phyloP scores from a whole-genome alignment of 2,888 invertebrate genomes.

The Hirtodrosophila confusa region DNA sequence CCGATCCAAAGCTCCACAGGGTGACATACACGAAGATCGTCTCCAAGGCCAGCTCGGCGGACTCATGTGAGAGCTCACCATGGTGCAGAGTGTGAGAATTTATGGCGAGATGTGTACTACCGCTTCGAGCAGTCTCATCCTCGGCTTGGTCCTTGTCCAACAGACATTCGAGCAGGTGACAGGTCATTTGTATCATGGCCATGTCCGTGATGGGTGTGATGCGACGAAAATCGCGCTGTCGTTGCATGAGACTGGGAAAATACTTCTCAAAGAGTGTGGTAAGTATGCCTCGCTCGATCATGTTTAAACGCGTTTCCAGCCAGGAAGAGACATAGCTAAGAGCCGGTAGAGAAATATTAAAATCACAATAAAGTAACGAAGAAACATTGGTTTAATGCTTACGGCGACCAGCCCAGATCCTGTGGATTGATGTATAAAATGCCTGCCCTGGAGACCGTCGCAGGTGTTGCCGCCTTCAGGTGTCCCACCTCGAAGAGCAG shows the following conservation, averaged over 20 bases:
- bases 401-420: slow-evolving; percentile 98
- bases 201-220: slow-evolving; percentile 96
- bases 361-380: background rate
- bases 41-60: slow-evolving; percentile 87
- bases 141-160: slow-evolving; percentile 82
- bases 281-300: slow-evolving; percentile 91
- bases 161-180: slow-evolving; percentile 93
- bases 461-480: slow-evolving; percentile 96
- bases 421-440: slow-evolving; percentile 97
- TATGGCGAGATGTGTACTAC: slow-evolving; percentile 6
- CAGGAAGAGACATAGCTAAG: slow-evolving; percentile 93
- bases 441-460: slow-evolving; percentile 97
- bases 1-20: slow-evolving; percentile 97
- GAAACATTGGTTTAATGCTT: slow-evolving; percentile 79
- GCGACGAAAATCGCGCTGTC: slow-evolving; percentile 91
- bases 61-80: slow-evolving; percentile 88
- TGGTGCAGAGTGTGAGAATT: slow-evolving; percentile 86
- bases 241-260: slow-evolving; percentile 93
- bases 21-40: slow-evolving; percentile 95
- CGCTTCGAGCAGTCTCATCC: slow-evolving; percentile 8
- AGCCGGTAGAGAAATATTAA: background rate
- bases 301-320: slow-evolving; percentile 91
- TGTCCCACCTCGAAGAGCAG: slow-evolving; percentile 96
- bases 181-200: slow-evolving; percentile 95
- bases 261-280: slow-evolving; percentile 97